Conservation (phyloP, 2,797 vertebrate species). For the Centroberyx gerrardi region DNA sequence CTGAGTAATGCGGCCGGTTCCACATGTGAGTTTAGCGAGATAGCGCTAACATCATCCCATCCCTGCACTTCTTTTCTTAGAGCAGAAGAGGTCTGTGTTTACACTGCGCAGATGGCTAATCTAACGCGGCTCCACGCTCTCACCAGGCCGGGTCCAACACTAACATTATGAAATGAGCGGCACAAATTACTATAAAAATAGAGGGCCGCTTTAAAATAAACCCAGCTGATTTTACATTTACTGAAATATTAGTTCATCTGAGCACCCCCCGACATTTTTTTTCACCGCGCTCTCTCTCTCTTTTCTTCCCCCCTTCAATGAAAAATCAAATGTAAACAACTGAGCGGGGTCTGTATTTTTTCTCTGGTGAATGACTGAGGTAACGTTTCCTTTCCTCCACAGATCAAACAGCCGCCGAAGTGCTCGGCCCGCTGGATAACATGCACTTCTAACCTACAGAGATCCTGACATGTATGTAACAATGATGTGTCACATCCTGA, state of each 20-base stretch:
- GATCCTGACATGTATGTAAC: constrained; percentile 31
- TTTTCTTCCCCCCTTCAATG: constrained; percentile 70
- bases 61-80: constrained; percentile 73
- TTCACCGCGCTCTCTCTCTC: constrained; percentile 67
- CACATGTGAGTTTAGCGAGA: constrained; percentile 63
- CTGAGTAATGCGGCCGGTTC: constrained; percentile 20
- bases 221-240: constrained; percentile 89
- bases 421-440: constrained; percentile 51
- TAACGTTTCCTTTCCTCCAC: constrained; percentile 84
- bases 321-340: constrained; percentile 86
- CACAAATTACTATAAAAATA: constrained; percentile 91
- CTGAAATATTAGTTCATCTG: constrained; percentile 88
- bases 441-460: constrained; percentile 46
- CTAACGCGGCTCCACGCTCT: constrained; percentile 80
- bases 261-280: constrained; percentile 63
- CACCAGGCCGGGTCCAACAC: constrained; percentile 85
- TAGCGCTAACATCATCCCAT: constrained; percentile 72
- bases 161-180: constrained; percentile 89
- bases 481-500: constrained; percentile 10
- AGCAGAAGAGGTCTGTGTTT: constrained; percentile 83
- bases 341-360: constrained; percentile 75
- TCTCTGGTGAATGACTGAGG: constrained; percentile 78
- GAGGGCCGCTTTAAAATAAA: constrained; percentile 88
- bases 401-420: constrained; percentile 73
- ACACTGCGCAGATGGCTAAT: constrained; percentile 86